Evolutionary conservation across 1,140 invertebrate species (phyloP).

Genomic region (Magallana gigas): DNA sequence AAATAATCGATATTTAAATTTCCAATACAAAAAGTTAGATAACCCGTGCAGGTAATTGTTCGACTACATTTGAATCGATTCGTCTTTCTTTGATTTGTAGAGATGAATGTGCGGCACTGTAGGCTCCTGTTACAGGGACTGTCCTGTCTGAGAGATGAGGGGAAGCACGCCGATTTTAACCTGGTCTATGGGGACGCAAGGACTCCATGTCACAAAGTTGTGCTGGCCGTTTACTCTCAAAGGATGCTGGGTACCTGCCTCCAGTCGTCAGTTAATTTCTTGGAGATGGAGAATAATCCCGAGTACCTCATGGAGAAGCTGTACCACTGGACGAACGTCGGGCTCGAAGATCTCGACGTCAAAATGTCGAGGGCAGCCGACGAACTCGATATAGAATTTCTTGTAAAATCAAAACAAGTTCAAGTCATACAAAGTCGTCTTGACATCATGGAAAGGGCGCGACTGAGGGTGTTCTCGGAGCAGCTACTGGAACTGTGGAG

Average conservation of each 20-base stretch:
- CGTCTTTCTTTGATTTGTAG: background rate
- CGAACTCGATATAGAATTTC: background rate
- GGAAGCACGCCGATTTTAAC: background rate
- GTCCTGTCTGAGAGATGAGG: background rate
- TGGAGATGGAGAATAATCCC: background rate
- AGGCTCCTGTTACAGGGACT: background rate
- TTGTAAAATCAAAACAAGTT: background rate
- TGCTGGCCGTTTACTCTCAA: background rate
- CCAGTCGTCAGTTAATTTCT: background rate
- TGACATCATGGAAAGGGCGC: background rate
- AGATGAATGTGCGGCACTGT: background rate
- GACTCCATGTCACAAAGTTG: background rate
- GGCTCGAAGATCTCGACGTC: background rate
- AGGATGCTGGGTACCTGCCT: background rate
- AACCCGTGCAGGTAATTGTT: too few relatives aligned
- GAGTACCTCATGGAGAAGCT: background rate
- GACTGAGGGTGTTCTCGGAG: background rate
- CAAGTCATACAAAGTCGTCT: background rate
- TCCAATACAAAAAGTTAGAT: too few relatives aligned
- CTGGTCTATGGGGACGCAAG: background rate
- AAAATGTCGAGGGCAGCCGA: background rate
- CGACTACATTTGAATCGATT: too few relatives aligned
- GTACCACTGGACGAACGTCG: background rate
- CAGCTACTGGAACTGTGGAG: conserved; percentile 45
- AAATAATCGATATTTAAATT: too few relatives aligned